These are phyloP conservation scores for Ammospiza maritima DNA, from an alignment of 2,797 vertebrate species.

Conservation along the genomic window DNA sequence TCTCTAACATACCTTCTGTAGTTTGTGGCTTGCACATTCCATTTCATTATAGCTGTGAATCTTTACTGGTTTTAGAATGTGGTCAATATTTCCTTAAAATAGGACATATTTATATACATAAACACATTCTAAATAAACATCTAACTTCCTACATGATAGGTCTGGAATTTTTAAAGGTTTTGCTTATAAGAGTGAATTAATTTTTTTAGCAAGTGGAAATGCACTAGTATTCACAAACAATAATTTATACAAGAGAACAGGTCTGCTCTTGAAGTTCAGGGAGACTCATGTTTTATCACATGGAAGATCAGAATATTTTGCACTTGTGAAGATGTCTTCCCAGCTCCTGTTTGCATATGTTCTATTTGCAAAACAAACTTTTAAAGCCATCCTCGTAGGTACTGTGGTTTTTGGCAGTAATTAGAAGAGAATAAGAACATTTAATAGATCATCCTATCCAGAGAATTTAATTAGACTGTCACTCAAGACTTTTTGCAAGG, in stretches of 20 bases:
- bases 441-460: not conserved
- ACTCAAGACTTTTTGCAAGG: conserved; percentile 27
- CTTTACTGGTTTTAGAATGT: not conserved
- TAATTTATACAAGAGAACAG: not conserved
- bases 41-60: not conserved
- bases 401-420: conserved; percentile 8
- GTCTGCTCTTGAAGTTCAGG: not conserved
- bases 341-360: not conserved
- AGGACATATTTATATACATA: not conserved
- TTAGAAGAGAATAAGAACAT: conserved; percentile 26
- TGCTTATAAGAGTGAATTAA: not conserved
- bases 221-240: not conserved
- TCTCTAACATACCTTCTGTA: not conserved
- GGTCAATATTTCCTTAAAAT: not conserved
- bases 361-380: not conserved
- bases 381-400: not conserved
- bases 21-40: not conserved
- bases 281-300: not conserved
- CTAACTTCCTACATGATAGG: not conserved
- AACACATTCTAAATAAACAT: not conserved
- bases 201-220: not conserved
- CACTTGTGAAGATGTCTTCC: not conserved
- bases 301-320: not conserved
- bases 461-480: conserved; percentile 46
- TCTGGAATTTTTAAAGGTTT: not conserved